Percentiles rank a stretch among this genome's conserved stretches.
Evolutionary conservation across 2,888 invertebrate genomes (phyloP).

Genomic region (Nephrotoma appendiculata): DNA sequence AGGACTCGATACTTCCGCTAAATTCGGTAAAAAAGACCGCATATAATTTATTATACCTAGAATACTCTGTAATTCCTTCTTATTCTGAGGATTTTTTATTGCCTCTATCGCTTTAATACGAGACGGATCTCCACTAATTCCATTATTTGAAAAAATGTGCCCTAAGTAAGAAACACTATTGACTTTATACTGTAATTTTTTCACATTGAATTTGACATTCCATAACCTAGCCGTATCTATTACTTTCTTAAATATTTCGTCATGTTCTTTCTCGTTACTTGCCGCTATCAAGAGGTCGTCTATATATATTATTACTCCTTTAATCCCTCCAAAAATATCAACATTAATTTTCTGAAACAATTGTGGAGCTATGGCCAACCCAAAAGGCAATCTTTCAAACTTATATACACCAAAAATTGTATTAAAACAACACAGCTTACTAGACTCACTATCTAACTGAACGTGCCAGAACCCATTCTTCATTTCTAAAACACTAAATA

Average conservation of each 20-base stretch:
- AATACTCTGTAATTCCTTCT: conserved; percentile 8
- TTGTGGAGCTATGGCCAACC: not conserved
- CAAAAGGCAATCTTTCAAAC: not conserved
- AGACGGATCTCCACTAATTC: not conserved
- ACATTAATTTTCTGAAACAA: not conserved
- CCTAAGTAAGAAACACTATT: not conserved
- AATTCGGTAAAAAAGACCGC: conserved; percentile 4
- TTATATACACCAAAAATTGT: too few species aligned
- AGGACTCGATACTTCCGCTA: conserved; percentile 2
- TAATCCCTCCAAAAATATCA: too few species aligned
- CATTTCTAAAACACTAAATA: too few species aligned
- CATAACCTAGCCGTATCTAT: not conserved
- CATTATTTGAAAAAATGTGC: too few species aligned
- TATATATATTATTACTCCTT: too few species aligned
- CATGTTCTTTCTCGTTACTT: not conserved
- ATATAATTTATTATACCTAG: conserved; percentile 9
- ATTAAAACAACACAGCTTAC: too few species aligned
- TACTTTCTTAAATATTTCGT: not conserved
- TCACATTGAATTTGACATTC: conserved; percentile 8
- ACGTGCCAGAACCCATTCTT: too few species aligned
- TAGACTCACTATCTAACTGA: too few species aligned
- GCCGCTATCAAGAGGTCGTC: too few species aligned
- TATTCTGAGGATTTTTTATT: conserved; percentile 1
- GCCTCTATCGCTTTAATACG: conserved; percentile 1
- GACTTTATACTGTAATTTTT: conserved; percentile 4